Base-by-base conservation (phyloP, 2,113 vertebrate species). In the Dissostichus mawsoni region DNA sequence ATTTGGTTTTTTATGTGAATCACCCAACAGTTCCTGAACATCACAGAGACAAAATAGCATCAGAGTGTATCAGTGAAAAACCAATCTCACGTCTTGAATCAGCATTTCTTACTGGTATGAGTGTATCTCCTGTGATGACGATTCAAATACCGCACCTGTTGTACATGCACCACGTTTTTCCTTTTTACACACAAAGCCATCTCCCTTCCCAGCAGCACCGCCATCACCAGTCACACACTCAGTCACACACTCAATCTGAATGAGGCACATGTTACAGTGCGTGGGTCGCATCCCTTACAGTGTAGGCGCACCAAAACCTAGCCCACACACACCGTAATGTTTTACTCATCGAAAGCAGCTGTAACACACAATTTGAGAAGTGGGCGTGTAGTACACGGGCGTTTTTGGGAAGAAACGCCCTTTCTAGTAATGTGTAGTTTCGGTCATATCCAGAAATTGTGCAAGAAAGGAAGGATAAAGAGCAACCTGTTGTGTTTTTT, bases 351-450 rank as follows among this genome's bases (percentile, higher is more conserved):
- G 29, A 72, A 65, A 76, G 59, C 36, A 59, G 69, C 16, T 45
- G 29, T 73, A 33, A 64, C 20, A 33, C 20, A 50, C 25, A 64
- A 81, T 78, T 75, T 57, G 61, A 74, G 29, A 29, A 41, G 78
- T n/a, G 69, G 58, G 78, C 14, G 11, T 33, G 25, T 48, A 7
- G 8, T 47, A 50, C 9, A 67, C 82, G 13, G 87, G 90, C 53
- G 85, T 90, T 89, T 86, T 76, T 58, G 58, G 79, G 76, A 81
- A 90, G 51, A 82, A 75, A 74, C 56, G 18, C n/a, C 57, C 69
- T 72, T 90, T 86, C 82, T 53, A 69, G 78, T 84, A 82, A 81
- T 41, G 36, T 55, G 18, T 18, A 64, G 9, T 74, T 58, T 59
- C 57, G 68, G n/a, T 58, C 51, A 68, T 8, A 36, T 55, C 14